Evolutionary conservation across 1,140 invertebrate genomes (phyloP).

Genomic region (Diorhabda elongata): DNA sequence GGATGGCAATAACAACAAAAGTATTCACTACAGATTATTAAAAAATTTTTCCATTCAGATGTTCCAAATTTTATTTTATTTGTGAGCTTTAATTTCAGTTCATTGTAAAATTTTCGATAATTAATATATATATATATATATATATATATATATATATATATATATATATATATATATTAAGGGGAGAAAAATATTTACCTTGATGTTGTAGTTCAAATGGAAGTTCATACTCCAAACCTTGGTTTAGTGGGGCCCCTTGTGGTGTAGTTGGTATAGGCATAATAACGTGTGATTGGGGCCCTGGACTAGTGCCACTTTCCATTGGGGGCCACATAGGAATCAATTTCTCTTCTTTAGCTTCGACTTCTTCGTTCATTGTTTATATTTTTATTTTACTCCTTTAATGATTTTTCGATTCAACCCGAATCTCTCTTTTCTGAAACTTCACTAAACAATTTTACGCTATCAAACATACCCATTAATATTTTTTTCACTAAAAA

Average conservation of each 20-base stretch:
- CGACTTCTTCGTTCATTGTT: conserved; percentile 45
- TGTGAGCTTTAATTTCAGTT: no score
- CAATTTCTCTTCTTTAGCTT: conserved; percentile 38
- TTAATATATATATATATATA: no score
- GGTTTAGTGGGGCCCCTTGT: conserved; percentile 39
- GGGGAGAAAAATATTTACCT: conserved; percentile 42
- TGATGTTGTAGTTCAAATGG: conserved; percentile 84
- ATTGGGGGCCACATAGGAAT: conserved; percentile 37
- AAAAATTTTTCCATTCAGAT: no score
- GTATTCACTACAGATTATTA: no score
- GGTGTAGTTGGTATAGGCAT: conserved; percentile 40
- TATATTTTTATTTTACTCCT: conserved; percentile 19
- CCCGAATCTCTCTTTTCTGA: conserved; percentile 16
- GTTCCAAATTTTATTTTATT: no score
- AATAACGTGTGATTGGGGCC: conserved; percentile 33
- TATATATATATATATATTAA: no score
- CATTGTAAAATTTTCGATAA: no score
- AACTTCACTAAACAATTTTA: conserved; percentile 7
- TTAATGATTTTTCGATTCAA: conserved; percentile 29
- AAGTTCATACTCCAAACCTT: conserved; percentile 57
- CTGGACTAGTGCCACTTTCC: conserved; percentile 34
- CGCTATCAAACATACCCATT: conserved; percentile 10
- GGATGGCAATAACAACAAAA: no score
- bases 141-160: no score
- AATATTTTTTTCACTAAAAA: conserved; percentile 22